Percentiles rank a stretch among this genome's conserved stretches.
Evolutionary conservation across 1,140 invertebrate species (phyloP).

Genomic region (Drosophila lowei): DNA sequence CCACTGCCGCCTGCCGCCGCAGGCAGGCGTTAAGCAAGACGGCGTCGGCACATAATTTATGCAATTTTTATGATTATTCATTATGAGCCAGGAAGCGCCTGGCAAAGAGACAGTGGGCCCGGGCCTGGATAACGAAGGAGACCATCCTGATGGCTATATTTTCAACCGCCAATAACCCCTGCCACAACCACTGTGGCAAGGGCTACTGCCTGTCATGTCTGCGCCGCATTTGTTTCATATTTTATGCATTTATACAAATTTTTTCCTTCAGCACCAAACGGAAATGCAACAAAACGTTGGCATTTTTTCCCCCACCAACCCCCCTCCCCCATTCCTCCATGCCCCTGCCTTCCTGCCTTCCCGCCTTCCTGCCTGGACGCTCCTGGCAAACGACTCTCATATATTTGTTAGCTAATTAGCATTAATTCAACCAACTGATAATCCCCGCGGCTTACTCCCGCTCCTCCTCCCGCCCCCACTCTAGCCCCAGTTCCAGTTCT

Average conservation of each 20-base stretch:
- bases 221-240: slow-evolving; percentile 71
- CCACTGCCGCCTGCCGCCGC: slow-evolving; percentile 33
- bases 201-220: slow-evolving; percentile 43
- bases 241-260: slow-evolving; percentile 60
- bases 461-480: not conserved
- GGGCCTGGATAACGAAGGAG: not conserved
- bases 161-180: too few species aligned
- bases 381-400: slow-evolving; percentile 49
- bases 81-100: slow-evolving; percentile 60
- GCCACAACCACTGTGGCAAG: slow-evolving; percentile 39
- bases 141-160: too few species aligned
- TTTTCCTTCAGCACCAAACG: slow-evolving; percentile 33
- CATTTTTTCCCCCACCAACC: slow-evolving; percentile 37
- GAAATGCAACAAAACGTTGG: slow-evolving; percentile 65
- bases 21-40: slow-evolving; percentile 78
- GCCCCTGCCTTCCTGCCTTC: too few species aligned
- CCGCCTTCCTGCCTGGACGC: not conserved
- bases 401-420: slow-evolving; percentile 82
- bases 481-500: slow-evolving; percentile 2
- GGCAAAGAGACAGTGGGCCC: slow-evolving; percentile 39
- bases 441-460: slow-evolving; percentile 53
- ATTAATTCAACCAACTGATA: slow-evolving; percentile 82
- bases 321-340: not conserved
- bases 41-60: slow-evolving; percentile 79
- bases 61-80: slow-evolving; percentile 81